Base-by-base conservation (phyloP, 2,113 vertebrate genomes). In the Hippocampus zosterae region DNA sequence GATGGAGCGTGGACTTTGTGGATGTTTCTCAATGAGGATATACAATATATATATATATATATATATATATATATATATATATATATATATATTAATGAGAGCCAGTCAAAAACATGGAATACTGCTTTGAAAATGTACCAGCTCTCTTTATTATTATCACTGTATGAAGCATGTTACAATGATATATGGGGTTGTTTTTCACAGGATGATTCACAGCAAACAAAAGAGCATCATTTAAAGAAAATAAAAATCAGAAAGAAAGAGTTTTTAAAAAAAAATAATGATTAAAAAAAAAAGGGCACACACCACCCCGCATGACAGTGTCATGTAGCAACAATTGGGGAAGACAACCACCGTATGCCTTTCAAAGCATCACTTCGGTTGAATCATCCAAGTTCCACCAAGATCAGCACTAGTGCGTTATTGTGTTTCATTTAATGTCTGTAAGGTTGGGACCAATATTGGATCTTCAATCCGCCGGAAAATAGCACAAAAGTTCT, bases 401-500 rank as follows among this genome's bases (percentile, higher is more conserved):
- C 56, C 15, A 53, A 27, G 1, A 42, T 44, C 56, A 21, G 41
- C n/a, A 59, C 16, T 1, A 23, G 57, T 68, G 12, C 41, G 3
- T 40, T 27, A 12, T 57, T 42, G n/a, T 40, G 56, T 56, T 70
- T 73, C 2, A 44, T 15, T 8, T 3, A 52, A n/a, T 1, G 55
- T 76, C 53, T 70, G 64, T 25, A 50, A 37, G 25, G 5, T 19
- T 18, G 2, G 25, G 21, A 68, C 61, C 73, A 19, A 70, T 12
- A 68, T 77, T 56, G 46, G 29, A 76, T 94, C 91, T 37, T 91
- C 88, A 61, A 93, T 81, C 76, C 95, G 90, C 25, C 85, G 88
- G 85, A 97, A 96, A 64, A 97, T 88, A 11, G 95, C 95, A 0
- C 94, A 90, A 75, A 92, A 96, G 67, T 94, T 96, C 82, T 94